These are phyloP conservation scores for Chrysocyon brachyurus DNA, from an alignment of 2,797 vertebrate species.

Conservation along the genomic window DNA sequence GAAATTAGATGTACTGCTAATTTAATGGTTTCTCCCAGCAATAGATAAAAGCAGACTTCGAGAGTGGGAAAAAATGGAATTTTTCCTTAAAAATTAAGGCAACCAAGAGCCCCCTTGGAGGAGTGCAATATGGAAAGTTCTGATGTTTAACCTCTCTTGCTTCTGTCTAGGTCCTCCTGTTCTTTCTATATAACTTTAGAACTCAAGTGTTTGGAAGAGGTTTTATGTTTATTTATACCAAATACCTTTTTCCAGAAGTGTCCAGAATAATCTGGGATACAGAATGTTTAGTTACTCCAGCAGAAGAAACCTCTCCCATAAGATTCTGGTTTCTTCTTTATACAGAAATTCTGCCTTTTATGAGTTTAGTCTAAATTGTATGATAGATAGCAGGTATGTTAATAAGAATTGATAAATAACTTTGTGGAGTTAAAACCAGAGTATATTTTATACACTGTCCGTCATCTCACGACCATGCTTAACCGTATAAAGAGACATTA, in stretches of 20 bases:
- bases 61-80: not conserved
- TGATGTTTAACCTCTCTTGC: not conserved
- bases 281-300: not conserved
- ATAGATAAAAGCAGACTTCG: not conserved
- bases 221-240: constrained; percentile 30
- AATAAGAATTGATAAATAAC: constrained; percentile 5
- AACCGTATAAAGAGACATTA: not conserved
- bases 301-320: not conserved
- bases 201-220: constrained; percentile 33
- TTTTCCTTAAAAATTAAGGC: constrained; percentile 24
- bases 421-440: constrained; percentile 17
- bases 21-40: not conserved
- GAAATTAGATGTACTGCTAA: constrained; percentile 12
- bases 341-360: constrained; percentile 23
- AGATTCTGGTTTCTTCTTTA: constrained; percentile 33
- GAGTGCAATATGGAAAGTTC: not conserved
- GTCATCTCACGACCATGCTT: not conserved
- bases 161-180: not conserved
- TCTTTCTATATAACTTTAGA: not conserved
- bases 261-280: not conserved
- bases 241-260: not conserved
- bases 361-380: constrained; percentile 3
- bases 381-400: constrained; percentile 46
- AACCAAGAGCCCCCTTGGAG: not conserved
- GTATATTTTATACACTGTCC: constrained; percentile 17